These are phyloP conservation scores for Penelope pileata DNA, from an alignment of 2,113 vertebrate genomes.

Conservation along the genomic window DNA sequence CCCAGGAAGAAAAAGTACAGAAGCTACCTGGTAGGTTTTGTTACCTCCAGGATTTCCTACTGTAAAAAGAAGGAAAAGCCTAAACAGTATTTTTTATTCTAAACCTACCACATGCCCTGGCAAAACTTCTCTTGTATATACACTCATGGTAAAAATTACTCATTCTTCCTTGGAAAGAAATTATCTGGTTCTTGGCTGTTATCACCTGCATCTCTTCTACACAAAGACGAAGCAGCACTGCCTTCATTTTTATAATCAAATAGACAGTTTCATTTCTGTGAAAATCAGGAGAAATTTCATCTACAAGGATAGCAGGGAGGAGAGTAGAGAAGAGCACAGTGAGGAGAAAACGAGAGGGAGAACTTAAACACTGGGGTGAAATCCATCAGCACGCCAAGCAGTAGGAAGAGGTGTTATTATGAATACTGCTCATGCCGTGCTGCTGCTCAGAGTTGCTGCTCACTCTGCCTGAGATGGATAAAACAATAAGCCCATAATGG, in stretches of 20 bases:
- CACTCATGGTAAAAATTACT: neutral
- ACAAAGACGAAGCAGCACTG: neutral
- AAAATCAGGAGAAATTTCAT: neutral
- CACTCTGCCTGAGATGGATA: neutral
- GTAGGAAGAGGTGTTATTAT: too few species aligned
- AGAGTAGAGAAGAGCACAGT: neutral
- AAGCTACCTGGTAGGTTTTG: neutral
- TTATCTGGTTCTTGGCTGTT: neutral
- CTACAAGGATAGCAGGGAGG: neutral
- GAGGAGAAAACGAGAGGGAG: neutral
- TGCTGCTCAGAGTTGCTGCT: neutral
- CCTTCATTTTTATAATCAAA: neutral
- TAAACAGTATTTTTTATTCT: neutral
- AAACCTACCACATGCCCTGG: neutral
- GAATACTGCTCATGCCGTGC: neutral
- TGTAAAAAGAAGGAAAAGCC: neutral
- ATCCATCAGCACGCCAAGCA: neutral
- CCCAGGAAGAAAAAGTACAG: neutral
- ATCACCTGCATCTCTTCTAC: neutral
- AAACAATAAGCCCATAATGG: neutral
- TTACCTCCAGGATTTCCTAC: neutral
- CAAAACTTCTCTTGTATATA: neutral
- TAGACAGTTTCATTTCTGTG: neutral
- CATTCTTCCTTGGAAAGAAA: neutral
- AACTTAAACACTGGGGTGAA: neutral